Conservation (phyloP, 1,140 invertebrate species). For the Xylocopa sonorina region DNA sequence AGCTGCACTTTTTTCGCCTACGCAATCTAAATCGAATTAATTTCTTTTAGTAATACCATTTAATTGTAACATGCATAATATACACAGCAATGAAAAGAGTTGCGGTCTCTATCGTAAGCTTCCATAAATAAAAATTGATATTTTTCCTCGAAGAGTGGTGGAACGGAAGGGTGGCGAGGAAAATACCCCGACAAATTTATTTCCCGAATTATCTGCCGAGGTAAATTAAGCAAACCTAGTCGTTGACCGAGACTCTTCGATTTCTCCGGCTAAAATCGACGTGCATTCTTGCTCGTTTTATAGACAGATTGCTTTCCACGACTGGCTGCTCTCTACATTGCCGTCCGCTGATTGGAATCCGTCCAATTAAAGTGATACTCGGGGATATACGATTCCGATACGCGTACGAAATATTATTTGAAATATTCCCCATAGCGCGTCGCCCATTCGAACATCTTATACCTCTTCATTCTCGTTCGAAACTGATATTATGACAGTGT, state of each 20-base stretch:
- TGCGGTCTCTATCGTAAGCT: too few species aligned
- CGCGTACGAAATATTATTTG: neutral
- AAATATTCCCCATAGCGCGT: slow-evolving; percentile 6
- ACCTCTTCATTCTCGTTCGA: too few species aligned
- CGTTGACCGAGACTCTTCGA: neutral
- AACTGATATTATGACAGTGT: neutral
- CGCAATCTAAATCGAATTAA: too few species aligned
- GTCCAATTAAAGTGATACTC: slow-evolving; percentile 36
- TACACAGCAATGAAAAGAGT: too few species aligned
- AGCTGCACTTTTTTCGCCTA: too few species aligned
- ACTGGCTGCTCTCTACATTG: slow-evolving; percentile 3
- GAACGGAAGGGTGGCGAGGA: too few species aligned
- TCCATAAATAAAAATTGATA: too few species aligned
- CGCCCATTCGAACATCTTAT: neutral
- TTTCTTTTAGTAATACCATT: too few species aligned
- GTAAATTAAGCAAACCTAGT: slow-evolving; percentile 23
- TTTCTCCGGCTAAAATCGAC: slow-evolving; percentile 25
- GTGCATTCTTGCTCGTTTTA: slow-evolving; percentile 30
- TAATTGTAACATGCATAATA: too few species aligned
- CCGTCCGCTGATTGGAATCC: slow-evolving; percentile 31
- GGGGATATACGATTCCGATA: neutral
- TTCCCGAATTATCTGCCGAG: slow-evolving; percentile 2
- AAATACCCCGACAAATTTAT: neutral
- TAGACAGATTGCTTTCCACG: slow-evolving; percentile 29
- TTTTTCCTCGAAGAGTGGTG: neutral